phyloP scores from a whole-genome alignment of 1,140 invertebrate genomes.

The Lethrus apterus region DNA sequence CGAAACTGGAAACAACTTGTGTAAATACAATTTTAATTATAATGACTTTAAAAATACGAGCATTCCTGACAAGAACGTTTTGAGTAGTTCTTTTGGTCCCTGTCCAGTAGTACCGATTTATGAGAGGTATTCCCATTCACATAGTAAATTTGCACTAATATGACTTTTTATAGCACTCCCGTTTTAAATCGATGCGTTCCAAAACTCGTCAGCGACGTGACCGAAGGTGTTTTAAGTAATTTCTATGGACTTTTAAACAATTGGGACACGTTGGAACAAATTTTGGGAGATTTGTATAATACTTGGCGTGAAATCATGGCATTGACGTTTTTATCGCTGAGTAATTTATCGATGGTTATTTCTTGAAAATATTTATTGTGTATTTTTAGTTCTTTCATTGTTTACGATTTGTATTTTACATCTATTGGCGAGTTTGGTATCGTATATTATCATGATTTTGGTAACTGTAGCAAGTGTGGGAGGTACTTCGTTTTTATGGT shows the following conservation, averaged over 20 bases:
- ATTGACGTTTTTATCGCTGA: constrained; percentile 72
- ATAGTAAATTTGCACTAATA: not conserved
- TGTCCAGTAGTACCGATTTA: constrained; percentile 67
- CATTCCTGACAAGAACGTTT: constrained; percentile 35
- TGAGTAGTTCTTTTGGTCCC: constrained; percentile 56
- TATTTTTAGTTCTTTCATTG: constrained; percentile 63
- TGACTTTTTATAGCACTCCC: constrained; percentile 48
- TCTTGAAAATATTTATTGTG: constrained; percentile 18
- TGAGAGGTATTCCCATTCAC: constrained; percentile 45
- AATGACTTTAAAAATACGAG: constrained; percentile 37
- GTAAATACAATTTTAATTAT: constrained; percentile 61
- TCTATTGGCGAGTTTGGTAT: constrained; percentile 72
- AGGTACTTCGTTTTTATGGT: constrained; percentile 79
- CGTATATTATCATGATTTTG: constrained; percentile 78
- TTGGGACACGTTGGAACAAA: constrained; percentile 81
- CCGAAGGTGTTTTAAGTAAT: constrained; percentile 54
- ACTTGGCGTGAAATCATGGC: constrained; percentile 79
- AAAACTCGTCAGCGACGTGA: constrained; percentile 52
- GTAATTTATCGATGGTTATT: constrained; percentile 48
- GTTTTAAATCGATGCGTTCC: constrained; percentile 85
- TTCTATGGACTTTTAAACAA: constrained; percentile 77
- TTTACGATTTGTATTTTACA: constrained; percentile 78
- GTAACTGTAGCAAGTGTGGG: constrained; percentile 67
- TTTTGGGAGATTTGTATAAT: constrained; percentile 78
- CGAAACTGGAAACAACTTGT: constrained; percentile 65